Evolutionary conservation across 2,888 invertebrate species (phyloP), one percentile per base, ranked within the genome.

Genomic region (Tetheella fluctuosa): DNA sequence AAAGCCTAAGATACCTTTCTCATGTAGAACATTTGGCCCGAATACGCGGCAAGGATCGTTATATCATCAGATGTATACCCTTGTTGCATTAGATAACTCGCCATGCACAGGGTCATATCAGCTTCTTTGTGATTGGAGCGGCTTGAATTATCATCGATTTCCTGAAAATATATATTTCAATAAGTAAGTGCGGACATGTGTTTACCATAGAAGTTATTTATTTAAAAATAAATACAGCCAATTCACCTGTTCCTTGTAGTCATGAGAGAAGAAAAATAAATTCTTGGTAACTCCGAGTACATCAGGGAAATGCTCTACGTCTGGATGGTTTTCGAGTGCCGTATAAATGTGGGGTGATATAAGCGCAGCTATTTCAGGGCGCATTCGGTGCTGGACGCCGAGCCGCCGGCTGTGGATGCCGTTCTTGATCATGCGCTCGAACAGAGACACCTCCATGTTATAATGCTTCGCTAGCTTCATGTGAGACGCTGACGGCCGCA

Each of bases 311-410:
- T 79, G 63, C 0, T 83, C 70, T 0, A 97, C 96, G 0, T 94
- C 94, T 0, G 86, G 82, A 69, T 96, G 95, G 84, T 96, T 95
- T 39, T 86, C 68, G 17, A 97, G 85, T 10, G 94, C 86, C 0
- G 91, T 80, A 85, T 98, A 98, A 71, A 98, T 96, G 52, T 94
- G 88, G 0, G 96, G 96, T 15, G 94, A 93, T 39, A 96, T 90
- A 3, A 96, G 86, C 53, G 85, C 83, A 68, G 89, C 77, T 74
- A 90, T 69, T 67, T 90, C 88, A 0, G 96, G 95, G 17, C 96
- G 93, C 97, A 97, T 97, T 63, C 97, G 94, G 83, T 97, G 97
- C 81, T 98, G 98, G 8, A 94, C 94, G 64, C 91, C 85, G 15
- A 97, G 86, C 8, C 91, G 89, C n/a, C 94, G 90, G 69, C 94